phyloP scores from a whole-genome alignment of 2,888 invertebrate genomes.

The Elmis aenea region DNA sequence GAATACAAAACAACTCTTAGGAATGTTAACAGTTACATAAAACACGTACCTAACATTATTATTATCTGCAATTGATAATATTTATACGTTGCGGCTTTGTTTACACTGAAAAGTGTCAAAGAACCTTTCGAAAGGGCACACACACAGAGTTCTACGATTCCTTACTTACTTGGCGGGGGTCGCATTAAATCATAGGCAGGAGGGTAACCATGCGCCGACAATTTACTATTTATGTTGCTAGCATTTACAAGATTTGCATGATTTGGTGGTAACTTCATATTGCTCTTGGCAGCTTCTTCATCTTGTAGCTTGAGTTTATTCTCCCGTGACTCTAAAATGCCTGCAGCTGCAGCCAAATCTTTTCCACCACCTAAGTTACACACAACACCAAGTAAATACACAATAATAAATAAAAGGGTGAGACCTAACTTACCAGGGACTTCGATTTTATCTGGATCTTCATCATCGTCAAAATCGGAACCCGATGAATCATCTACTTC shows the following conservation, averaged over 20 bases:
- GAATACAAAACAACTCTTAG: too few relatives aligned
- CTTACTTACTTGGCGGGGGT: slow-evolving; percentile 42
- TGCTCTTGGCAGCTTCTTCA: too few relatives aligned
- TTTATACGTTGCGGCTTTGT: too few relatives aligned
- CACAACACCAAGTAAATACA: too few relatives aligned
- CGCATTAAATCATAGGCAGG: slow-evolving; percentile 56
- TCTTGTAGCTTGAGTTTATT: slow-evolving; percentile 48
- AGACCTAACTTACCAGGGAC: slow-evolving; percentile 65
- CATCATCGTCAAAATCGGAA: slow-evolving; percentile 79
- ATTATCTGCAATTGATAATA: too few relatives aligned
- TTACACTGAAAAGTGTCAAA: too few relatives aligned
- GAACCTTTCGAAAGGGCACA: not conserved
- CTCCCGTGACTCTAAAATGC: slow-evolving; percentile 47
- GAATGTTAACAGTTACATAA: too few relatives aligned
- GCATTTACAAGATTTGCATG: too few relatives aligned
- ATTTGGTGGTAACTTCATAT: slow-evolving; percentile 25
- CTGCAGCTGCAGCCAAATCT: slow-evolving; percentile 76
- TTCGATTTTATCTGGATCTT: slow-evolving; percentile 88
- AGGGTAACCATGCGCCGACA: slow-evolving; percentile 48
- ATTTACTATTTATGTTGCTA: slow-evolving; percentile 37
- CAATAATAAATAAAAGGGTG: not conserved
- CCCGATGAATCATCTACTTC: slow-evolving; percentile 54
- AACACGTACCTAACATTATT: too few relatives aligned
- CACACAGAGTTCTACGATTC: slow-evolving; percentile 3
- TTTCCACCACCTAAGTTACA: slow-evolving; percentile 70